Evolutionary conservation across 2,113 vertebrate genomes (phyloP), one percentile per base, ranked within the genome.

Genomic region (Anser cygnoides): DNA sequence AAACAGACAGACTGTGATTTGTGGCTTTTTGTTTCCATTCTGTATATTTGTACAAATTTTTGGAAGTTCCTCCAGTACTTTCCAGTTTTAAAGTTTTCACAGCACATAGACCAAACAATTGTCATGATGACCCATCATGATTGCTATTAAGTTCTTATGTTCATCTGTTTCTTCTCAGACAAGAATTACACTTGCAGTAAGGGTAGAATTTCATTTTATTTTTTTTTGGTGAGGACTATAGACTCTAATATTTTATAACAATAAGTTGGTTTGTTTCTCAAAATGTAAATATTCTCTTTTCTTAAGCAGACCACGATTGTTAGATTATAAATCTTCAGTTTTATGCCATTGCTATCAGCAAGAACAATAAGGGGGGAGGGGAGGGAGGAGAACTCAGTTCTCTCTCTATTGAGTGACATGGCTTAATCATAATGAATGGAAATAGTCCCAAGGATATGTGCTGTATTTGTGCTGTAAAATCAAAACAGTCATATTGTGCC

Each of bases 391-490:
- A 15, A 54, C 61, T 57, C n/a, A 18, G 43, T 68, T 87, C 57
- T 55, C 11, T 52, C 58, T 91, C 62, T 58, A 55, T 49, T 84
- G 86, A 81, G 66, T 89, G 83, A 84, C 41, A 29, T 22, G 35
- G 21, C 70, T 78, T 78, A 81, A 70, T 73, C 88, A 43, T 79
- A 89, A 87, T 17, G 43, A 89, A 88, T 81, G 35, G 83, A 65
- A 90, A 78, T 61, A 68, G 61, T 91, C 46, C 61, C 58, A 94
- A 68, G 46, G 63, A 86, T 86, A 59, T 39, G n/a, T 49, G 26
- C 37, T 61, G 11, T 83, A 77, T 91, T 90, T 75, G 49, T 65
- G 35, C 31, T 62, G 16, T 78, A 84, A 96, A 96, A 93, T 92
- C 73, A 84, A 93, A 93, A 44, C 50, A 78, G 57, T 72, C 68